Conservation (phyloP, 2,888 invertebrate genomes). For the Chymomyza fuscimana region DNA sequence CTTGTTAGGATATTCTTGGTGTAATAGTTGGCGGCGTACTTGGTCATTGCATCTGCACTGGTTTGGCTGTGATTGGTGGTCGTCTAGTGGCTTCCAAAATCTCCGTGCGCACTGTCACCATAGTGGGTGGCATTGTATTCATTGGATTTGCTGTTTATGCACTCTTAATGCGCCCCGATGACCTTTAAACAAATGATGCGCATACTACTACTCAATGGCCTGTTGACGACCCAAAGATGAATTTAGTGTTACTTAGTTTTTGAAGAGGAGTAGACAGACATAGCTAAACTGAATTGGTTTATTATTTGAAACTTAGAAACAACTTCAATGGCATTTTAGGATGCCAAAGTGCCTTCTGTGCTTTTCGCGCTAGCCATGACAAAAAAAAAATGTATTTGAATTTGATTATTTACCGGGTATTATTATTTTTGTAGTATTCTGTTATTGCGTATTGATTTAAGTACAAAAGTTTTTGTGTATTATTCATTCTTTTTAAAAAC, state of each 20-base stretch:
- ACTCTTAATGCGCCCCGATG: constrained; percentile 90
- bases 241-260: constrained; percentile 32
- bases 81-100: constrained; percentile 98
- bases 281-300: constrained; percentile 16
- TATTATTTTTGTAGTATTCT: background rate
- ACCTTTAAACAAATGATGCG: constrained; percentile 63
- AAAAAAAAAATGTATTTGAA: constrained; percentile 15
- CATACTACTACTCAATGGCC: constrained; percentile 8
- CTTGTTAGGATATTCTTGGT: constrained; percentile 89
- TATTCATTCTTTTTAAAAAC: constrained; percentile 24
- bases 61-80: constrained; percentile 97
- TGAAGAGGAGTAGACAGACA: constrained; percentile 50
- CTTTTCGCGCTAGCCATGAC: constrained; percentile 64
- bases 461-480: constrained; percentile 28
- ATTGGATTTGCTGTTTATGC: constrained; percentile 96
- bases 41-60: constrained; percentile 98
- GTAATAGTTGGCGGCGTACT: constrained; percentile 96
- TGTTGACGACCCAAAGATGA: constrained; percentile 41
- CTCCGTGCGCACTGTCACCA: constrained; percentile 97
- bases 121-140: constrained; percentile 97
- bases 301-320: constrained; percentile 6
- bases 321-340: background rate
- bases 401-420: background rate
- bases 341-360: constrained; percentile 55
- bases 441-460: constrained; percentile 20